Conservation (phyloP, 2,797 vertebrate genomes). For the Paramormyrops hopkinsi region DNA sequence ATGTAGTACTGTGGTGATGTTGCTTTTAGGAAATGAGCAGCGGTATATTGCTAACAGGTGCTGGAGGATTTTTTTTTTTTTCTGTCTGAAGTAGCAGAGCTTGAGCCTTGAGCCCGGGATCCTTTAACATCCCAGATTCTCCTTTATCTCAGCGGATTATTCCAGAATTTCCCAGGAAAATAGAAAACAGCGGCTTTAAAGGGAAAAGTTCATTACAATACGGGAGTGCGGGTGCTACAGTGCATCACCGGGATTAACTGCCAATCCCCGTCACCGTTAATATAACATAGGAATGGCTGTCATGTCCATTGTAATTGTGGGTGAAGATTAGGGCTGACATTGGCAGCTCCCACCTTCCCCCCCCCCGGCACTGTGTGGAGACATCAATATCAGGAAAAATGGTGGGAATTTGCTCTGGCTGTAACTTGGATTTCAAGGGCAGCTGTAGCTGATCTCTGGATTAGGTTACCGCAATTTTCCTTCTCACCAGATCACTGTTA, state of each 20-base stretch:
- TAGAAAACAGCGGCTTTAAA: conserved; percentile 18
- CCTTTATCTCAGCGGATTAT: conserved; percentile 25
- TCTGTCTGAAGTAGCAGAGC: background rate
- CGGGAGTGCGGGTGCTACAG: conserved; percentile 12
- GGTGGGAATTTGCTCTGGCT: background rate
- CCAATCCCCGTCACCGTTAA: conserved; percentile 39
- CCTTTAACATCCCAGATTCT: conserved; percentile 8
- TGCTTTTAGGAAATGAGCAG: conserved; percentile 19
- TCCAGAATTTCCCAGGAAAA: conserved; percentile 19
- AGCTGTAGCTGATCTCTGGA: background rate
- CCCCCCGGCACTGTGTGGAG: conserved; percentile 32
- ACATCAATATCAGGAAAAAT: background rate
- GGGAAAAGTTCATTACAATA: conserved; percentile 18
- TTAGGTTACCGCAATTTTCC: background rate
- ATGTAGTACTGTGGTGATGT: background rate
- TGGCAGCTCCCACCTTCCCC: conserved; percentile 58
- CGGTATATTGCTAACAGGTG: conserved; percentile 17
- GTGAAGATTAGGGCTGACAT: conserved; percentile 53
- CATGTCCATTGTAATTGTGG: conserved; percentile 46
- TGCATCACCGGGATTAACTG: conserved; percentile 24
- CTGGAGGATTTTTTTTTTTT: conserved; percentile 18
- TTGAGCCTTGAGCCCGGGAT: background rate
- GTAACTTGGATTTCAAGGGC: background rate
- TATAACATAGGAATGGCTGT: conserved; percentile 28
- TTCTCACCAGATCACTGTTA: background rate